Evolutionary conservation across 1,140 invertebrate genomes (phyloP).

Genomic region (Mamestra configurata): DNA sequence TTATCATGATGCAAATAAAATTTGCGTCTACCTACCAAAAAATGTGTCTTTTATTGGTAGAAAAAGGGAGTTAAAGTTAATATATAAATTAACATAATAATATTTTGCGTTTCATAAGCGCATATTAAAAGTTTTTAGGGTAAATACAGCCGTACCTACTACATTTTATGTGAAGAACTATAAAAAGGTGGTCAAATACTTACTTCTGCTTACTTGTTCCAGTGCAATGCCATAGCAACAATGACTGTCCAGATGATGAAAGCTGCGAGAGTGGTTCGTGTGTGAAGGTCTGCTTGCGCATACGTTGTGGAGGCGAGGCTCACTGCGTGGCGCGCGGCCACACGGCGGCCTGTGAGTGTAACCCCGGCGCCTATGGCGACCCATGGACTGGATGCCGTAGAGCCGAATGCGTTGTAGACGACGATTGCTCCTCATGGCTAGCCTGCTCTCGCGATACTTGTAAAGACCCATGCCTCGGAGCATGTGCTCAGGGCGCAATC

Average conservation of each 20-base stretch:
- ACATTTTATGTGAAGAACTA: too few relatives aligned
- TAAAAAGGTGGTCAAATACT: background rate
- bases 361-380: conserved; percentile 92
- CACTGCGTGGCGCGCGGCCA: conserved; percentile 93
- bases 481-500: conserved; percentile 90
- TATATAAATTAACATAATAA: too few relatives aligned
- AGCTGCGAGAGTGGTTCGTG: conserved; percentile 96
- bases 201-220: conserved; percentile 62
- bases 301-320: conserved; percentile 95
- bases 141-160: too few relatives aligned
- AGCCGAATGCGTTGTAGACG: conserved; percentile 92
- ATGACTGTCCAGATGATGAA: conserved; percentile 94
- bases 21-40: too few relatives aligned
- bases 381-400: conserved; percentile 92
- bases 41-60: too few relatives aligned
- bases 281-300: conserved; percentile 93
- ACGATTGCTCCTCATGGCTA: conserved; percentile 92
- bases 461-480: conserved; percentile 93
- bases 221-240: conserved; percentile 95
- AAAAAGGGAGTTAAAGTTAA: too few relatives aligned
- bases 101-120: too few relatives aligned
- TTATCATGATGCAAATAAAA: too few relatives aligned
- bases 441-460: conserved; percentile 93
- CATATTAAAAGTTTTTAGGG: too few relatives aligned
- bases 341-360: conserved; percentile 93